Conservation (phyloP, 2,888 invertebrate genomes). For the Mythimna loreyi region DNA sequence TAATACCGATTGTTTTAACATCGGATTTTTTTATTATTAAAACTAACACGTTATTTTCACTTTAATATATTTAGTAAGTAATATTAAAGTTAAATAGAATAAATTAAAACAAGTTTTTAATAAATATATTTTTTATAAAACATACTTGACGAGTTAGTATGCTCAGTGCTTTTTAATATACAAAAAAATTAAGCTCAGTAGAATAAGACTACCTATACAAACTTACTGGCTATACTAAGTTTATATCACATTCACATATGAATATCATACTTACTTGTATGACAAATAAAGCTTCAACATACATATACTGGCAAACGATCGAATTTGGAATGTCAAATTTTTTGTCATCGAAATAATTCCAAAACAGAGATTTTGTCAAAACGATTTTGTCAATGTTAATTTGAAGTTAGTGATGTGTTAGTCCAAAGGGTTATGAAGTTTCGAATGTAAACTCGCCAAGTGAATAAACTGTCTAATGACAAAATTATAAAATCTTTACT, state of each 20-base stretch:
- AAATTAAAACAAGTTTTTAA: constrained; percentile 78
- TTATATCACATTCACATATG: constrained; percentile 90
- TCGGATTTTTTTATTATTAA: constrained; percentile 75
- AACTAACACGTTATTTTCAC: constrained; percentile 77
- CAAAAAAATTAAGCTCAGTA: constrained; percentile 73
- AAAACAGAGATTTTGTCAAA: constrained; percentile 58
- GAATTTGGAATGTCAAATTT: constrained; percentile 75
- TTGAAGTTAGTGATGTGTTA: constrained; percentile 39
- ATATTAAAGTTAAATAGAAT: constrained; percentile 79
- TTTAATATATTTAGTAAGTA: constrained; percentile 67
- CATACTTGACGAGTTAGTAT: constrained; percentile 76
- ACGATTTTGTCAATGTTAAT: constrained; percentile 56
- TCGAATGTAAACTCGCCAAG: constrained; percentile 63
- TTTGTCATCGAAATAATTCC: constrained; percentile 49
- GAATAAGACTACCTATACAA: constrained; percentile 72
- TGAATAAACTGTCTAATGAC: constrained; percentile 72
- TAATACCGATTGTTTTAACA: constrained; percentile 77
- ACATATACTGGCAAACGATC: constrained; percentile 77
- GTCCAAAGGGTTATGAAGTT: constrained; percentile 33
- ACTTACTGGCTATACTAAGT: constrained; percentile 81
- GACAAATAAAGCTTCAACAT: constrained; percentile 80
- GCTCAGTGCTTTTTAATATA: constrained; percentile 72
- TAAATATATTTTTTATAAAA: constrained; percentile 79
- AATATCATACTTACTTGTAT: constrained; percentile 82
- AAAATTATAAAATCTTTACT: constrained; percentile 56